phyloP scores from a whole-genome alignment of 1,140 invertebrate species.

The Bombus haemorrhoidalis region DNA sequence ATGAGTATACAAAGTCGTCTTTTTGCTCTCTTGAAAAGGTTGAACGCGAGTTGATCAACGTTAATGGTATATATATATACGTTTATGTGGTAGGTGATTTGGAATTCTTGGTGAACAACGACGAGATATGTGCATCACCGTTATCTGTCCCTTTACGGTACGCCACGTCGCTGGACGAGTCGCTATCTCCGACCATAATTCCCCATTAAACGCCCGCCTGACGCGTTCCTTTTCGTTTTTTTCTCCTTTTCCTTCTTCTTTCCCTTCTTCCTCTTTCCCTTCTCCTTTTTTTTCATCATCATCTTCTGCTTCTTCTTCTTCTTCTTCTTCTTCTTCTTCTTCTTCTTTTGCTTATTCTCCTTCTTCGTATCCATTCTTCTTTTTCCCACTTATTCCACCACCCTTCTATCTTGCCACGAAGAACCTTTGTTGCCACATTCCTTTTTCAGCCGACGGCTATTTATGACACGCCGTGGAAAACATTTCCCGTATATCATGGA shows the following conservation, averaged over 20 bases:
- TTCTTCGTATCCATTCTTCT: background rate
- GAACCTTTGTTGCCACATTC: slow-evolving; percentile 51
- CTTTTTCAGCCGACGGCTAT: slow-evolving; percentile 70
- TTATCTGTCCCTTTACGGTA: slow-evolving; percentile 59
- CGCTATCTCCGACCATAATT: slow-evolving; percentile 73
- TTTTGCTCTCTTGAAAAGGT: background rate
- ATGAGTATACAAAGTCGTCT: background rate
- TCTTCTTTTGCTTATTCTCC: background rate
- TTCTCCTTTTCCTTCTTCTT: background rate
- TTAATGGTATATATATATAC: background rate
- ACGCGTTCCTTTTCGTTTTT: slow-evolving; percentile 47
- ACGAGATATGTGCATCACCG: slow-evolving; percentile 43
- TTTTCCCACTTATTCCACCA: background rate
- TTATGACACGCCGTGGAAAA: slow-evolving; percentile 78
- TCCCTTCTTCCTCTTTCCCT: no score
- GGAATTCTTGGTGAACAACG: slow-evolving; percentile 47
- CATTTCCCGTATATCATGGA: slow-evolving; percentile 78
- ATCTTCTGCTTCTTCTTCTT: no score
- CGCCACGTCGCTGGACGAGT: slow-evolving; percentile 44
- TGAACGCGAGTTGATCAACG: no score
- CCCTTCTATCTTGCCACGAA: background rate
- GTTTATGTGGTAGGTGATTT: slow-evolving; percentile 13
- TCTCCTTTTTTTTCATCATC: no score
- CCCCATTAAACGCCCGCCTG: slow-evolving; percentile 72
- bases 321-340: background rate